Base-by-base conservation (phyloP, 2,888 invertebrate genomes). In the Hirtodrosophila histrioides region DNA sequence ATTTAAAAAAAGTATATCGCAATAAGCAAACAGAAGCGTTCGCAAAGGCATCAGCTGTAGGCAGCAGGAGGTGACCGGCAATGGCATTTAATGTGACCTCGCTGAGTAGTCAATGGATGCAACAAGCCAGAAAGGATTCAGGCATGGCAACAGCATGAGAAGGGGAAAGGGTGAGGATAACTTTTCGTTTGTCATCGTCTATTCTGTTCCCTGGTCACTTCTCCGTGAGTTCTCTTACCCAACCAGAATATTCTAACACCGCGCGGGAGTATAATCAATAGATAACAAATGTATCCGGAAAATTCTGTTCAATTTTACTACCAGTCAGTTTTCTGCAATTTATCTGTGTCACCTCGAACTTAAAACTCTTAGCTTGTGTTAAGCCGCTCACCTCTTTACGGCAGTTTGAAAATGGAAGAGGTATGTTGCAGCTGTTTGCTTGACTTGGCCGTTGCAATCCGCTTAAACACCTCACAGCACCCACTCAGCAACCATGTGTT, bases 401-500 rank as follows among this genome's bases (percentile, higher is more conserved):
- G 31, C 11, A 12, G 4, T 27, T 27, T 27, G 27, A 5, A 31
- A 31, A 31, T 2, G 4, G 9, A 31, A 9, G 3, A 37, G 39
- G 29, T 12, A 23, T 35, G 35, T 35, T 24, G 33, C 35, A 24
- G 36, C 29, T 58, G 45, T 41, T 73, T 33, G 40, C 53, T 46
- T 44, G 60, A 31, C 55, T 67, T 57, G 56, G 24, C 12, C 23
- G n/a, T n/a, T n/a, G 54, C 55, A 78, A 78, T 78, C 82, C 70
- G 82, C 86, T 78, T 82, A 78, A 86, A 75, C 83, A 82, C 70
- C 70, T 65, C 60, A 40, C 23, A 23, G 61, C 5, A 23, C 29
- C 35, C 51, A 33, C n/a, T 29, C 53, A 36, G 36, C 62, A 86
- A 84, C 81, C 81, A 84, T 85, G 66, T 83, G 82, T 82, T 80